Base-by-base conservation (phyloP, 2,113 vertebrate species). In the Gopherus flavomarginatus region DNA sequence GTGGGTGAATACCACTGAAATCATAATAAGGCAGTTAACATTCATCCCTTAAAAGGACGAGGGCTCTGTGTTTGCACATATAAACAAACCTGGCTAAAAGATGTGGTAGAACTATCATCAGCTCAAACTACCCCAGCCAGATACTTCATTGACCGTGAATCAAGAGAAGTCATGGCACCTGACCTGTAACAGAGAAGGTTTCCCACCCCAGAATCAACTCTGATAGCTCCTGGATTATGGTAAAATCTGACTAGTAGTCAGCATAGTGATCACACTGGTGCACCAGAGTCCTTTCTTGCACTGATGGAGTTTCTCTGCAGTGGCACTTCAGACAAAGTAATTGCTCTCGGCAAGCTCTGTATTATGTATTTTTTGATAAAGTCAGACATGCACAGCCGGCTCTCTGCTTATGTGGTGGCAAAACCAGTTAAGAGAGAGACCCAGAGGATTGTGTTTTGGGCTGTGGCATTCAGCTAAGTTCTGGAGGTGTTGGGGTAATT, bases 41-140 rank as follows among this genome's bases (percentile, higher is more conserved):
- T 92, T 89, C 47, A 38, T 49, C 84, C 26, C 88, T 89, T 94
- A 82, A 90, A 19, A 86, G 83, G 86, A 93, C 65, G 95, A 95
- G 69, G 93, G 47, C 80, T 94, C 94, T 29, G 8, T 81, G 90
- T 91, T 83, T 86, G 86, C 38, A 94, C 2, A 7, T 65, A 35
- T 85, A 86, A 87, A 27, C 84, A 62, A 80, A 54, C 88, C 47
- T 0, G 0, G 85, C 42, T 90, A 87, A 93, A 87, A 72, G 77
- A 49, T 3, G 10, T 5, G 11, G 56, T 57, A 57, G 24, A 57
- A 57, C 56, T 57, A 29, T 69, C 84, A 78, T 69, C 90, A 78
- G 52, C 89, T 86, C 83, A 92, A 83, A 80, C 26, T 27, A 31
- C 91, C 10, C 56, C 56, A 95, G 83, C 84, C 59, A 89, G 62